Conservation (phyloP, 2,888 invertebrate species). For the Drosophila putrida region DNA sequence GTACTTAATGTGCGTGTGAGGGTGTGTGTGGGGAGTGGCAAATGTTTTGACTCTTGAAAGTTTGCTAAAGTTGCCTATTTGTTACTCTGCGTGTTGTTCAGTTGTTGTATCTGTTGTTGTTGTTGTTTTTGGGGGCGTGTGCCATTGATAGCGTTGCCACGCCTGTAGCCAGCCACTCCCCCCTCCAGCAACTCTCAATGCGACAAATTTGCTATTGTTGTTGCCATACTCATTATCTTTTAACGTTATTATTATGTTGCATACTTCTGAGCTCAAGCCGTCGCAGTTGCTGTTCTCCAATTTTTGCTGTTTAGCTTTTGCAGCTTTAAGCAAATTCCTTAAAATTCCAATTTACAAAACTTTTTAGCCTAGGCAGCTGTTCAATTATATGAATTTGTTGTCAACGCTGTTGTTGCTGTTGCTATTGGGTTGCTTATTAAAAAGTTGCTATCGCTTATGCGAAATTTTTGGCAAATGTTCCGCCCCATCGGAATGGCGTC, state of each 20-base stretch:
- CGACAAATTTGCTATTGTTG: conserved; percentile 48
- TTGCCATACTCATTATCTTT: conserved; percentile 66
- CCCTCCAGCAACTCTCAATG: conserved; percentile 1
- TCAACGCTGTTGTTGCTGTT: conserved; percentile 36
- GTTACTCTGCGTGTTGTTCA: conserved; percentile 45
- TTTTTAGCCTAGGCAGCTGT: conserved; percentile 52
- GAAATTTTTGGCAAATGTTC: conserved; percentile 56
- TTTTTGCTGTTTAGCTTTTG: conserved; percentile 14
- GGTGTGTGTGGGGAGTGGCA: conserved; percentile 19
- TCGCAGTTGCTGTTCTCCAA: conserved; percentile 13
- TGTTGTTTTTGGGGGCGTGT: conserved; percentile 28
- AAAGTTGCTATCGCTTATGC: conserved; percentile 64
- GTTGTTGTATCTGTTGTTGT: conserved; percentile 26
- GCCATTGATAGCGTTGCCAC: conserved; percentile 42
- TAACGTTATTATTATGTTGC: conserved; percentile 75
- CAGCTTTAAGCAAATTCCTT: conserved; percentile 51
- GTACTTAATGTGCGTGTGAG: conserved; percentile 5
- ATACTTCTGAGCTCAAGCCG: conserved; percentile 49
- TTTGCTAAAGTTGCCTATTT: conserved; percentile 73
- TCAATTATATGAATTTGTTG: conserved; percentile 59
- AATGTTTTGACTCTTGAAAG: conserved; percentile 70
- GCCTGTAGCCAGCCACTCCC: conserved; percentile 12
- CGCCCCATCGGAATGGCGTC: conserved; percentile 29
- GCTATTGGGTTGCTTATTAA: conserved; percentile 59
- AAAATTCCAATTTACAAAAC: conserved; percentile 32